Evolutionary conservation across 2,113 vertebrate genomes (phyloP).

Genomic region (Sinocyclocheilus maitianheensis): DNA sequence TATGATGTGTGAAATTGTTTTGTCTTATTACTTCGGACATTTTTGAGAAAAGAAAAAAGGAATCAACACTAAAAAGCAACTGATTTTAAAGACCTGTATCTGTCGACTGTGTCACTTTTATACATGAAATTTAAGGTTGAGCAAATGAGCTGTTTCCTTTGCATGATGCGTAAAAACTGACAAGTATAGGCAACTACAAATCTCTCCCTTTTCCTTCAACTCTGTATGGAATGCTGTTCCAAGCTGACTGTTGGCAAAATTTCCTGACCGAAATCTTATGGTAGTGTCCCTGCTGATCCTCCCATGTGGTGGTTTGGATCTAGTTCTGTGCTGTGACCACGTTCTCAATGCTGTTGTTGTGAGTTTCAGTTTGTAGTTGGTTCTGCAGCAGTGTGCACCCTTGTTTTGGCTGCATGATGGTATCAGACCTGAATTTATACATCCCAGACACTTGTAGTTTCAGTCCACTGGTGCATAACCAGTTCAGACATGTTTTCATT

Average conservation of each 20-base stretch:
- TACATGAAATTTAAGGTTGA: neutral
- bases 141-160: conserved; percentile 15
- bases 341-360: conserved; percentile 24
- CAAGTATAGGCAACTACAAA: conserved; percentile 23
- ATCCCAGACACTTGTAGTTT: conserved; percentile 18
- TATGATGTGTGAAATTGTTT: conserved; percentile 17
- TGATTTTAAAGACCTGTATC: conserved; percentile 35
- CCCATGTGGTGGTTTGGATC: conserved; percentile 30
- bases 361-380: conserved; percentile 25
- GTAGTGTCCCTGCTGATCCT: conserved; percentile 22
- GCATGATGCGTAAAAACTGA: conserved; percentile 53
- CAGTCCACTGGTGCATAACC: conserved; percentile 18
- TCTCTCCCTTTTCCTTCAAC: neutral
- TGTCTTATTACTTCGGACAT: conserved; percentile 48
- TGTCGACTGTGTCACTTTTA: conserved; percentile 43
- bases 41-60: conserved; percentile 42
- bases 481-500: conserved; percentile 30
- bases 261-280: conserved; percentile 15
- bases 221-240: conserved; percentile 10
- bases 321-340: conserved; percentile 31
- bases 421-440: conserved; percentile 17
- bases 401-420: conserved; percentile 23
- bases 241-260: neutral
- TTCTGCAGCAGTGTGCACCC: neutral
- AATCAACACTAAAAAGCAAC: conserved; percentile 60